A percentile compares a stretch with the other conserved stretches of the same genome.
Conservation (phyloP, 2,113 vertebrate species). For the Perca schrenkii region DNA sequence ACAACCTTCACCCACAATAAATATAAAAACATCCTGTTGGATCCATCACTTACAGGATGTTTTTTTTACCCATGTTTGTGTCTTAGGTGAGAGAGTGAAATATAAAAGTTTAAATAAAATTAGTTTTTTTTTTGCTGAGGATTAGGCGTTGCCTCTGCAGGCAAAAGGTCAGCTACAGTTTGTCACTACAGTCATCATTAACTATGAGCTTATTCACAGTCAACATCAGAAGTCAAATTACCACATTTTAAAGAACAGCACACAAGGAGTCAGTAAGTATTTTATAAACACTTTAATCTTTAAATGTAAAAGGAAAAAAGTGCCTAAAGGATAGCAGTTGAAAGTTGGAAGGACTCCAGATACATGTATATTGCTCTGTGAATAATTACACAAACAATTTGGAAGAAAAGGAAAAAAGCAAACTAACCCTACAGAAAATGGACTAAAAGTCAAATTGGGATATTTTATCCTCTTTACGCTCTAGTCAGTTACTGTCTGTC, state of each 20-base stretch:
- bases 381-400: background rate
- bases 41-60: background rate
- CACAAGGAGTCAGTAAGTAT: background rate
- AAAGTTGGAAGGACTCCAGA: background rate
- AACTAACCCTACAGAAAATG: background rate
- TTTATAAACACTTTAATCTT: background rate
- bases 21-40: background rate
- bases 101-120: background rate
- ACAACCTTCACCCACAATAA: conserved; percentile 23
- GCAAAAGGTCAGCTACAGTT: conserved; percentile 12
- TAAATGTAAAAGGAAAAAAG: background rate
- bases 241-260: background rate
- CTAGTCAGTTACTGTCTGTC: background rate
- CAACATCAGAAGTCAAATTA: background rate
- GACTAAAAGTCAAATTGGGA: background rate
- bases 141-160: conserved; percentile 8
- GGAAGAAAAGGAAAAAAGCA: background rate
- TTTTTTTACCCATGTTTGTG: background rate
- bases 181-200: background rate
- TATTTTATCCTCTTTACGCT: background rate
- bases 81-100: background rate
- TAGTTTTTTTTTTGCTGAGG: background rate
- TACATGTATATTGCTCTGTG: background rate
- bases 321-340: background rate
- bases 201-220: background rate